These are phyloP conservation scores for Coenobita brevimanus DNA, from an alignment of 1,140 invertebrate genomes.

Conservation along the genomic window DNA sequence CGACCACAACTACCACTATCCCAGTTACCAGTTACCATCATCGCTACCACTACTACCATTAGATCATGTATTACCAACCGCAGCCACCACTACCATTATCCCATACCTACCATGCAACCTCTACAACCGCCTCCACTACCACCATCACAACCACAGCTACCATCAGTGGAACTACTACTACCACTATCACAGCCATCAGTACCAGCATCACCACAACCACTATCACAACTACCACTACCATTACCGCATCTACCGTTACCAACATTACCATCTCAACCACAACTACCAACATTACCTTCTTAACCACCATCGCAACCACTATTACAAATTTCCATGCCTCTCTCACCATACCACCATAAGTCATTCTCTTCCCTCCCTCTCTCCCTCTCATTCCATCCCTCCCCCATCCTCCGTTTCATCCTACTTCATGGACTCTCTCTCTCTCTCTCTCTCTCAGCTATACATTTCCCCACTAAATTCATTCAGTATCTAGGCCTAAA, in stretches of 20 bases:
- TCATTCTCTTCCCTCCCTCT: background rate
- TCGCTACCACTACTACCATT: background rate
- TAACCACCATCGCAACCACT: background rate
- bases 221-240: too few species aligned
- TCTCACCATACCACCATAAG: background rate
- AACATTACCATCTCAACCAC: background rate
- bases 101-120: background rate
- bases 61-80: background rate
- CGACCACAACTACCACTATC: too few species aligned
- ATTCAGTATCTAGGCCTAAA: background rate
- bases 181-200: too few species aligned
- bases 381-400: slow-evolving; percentile 14
- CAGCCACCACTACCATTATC: too few species aligned
- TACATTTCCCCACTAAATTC: background rate
- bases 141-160: too few species aligned
- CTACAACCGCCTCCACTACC: background rate
- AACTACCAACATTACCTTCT: too few species aligned
- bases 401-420: background rate
- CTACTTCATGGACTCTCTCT: background rate
- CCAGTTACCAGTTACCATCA: background rate
- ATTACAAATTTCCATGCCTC: background rate
- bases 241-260: background rate
- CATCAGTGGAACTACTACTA: too few species aligned
- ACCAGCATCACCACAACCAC: too few species aligned
- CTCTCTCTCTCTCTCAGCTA: slow-evolving; percentile 13